Conservation (phyloP, 2,888 invertebrate species). For the Mechanitis messenoides region DNA sequence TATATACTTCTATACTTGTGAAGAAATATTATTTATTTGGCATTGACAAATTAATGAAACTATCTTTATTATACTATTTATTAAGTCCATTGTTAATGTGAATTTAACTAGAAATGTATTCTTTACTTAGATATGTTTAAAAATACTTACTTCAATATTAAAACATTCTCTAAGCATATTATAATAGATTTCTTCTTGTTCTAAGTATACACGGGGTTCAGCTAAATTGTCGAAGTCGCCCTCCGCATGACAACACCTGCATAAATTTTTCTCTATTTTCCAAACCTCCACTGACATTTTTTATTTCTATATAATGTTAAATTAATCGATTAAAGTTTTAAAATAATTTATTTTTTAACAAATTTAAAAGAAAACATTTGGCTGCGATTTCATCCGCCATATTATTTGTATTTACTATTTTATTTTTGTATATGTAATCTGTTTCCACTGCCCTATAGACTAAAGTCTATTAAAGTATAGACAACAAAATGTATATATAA, state of each 20-base stretch:
- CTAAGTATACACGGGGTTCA: conserved; percentile 35
- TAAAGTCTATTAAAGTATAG: no score
- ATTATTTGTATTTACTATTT: conserved; percentile 2
- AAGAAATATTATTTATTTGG: not conserved
- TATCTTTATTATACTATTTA: no score
- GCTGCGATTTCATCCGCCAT: not conserved
- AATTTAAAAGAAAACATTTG: conserved; percentile 2
- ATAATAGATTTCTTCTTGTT: conserved; percentile 42
- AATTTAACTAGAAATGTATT: not conserved
- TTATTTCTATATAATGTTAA: not conserved
- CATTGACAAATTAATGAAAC: no score
- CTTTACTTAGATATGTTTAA: not conserved
- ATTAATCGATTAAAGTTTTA: not conserved
- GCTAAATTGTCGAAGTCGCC: conserved; percentile 51
- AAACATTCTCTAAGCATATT: conserved; percentile 52
- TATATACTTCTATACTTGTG: no score
- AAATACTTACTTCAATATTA: conserved; percentile 44
- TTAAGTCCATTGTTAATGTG: no score
- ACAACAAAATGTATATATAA: no score
- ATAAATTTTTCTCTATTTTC: conserved; percentile 52
- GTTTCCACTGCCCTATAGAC: no score
- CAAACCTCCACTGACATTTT: conserved; percentile 48
- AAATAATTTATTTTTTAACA: not conserved
- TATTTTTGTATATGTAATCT: not conserved
- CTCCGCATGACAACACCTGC: conserved; percentile 61